Evolutionary conservation across 2,888 invertebrate species (phyloP), one percentile per base, ranked within the genome.

Genomic region (Mechanitis mazaeus): DNA sequence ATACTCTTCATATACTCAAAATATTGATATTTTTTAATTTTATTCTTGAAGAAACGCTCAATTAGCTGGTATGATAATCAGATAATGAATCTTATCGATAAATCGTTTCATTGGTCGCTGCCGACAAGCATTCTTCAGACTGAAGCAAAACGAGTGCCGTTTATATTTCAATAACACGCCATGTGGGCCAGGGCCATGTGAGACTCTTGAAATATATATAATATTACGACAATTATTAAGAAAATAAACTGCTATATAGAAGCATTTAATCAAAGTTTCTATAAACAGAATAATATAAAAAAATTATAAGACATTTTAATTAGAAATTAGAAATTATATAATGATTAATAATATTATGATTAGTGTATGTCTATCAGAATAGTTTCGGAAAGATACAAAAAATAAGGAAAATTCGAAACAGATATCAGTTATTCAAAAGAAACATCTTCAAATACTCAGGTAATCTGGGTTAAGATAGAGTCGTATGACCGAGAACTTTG

Each of bases 91-190:
- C 67, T 69, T 68, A 68, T 67, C 68, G 61, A 64, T 64, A 67
- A 62, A 67, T 70, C 64, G 63, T 68, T 50, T 68, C 59, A 64
- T 67, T 62, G 64, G 63, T 66, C 54, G 64, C 61, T 53, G 35
- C 11, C 9, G 42, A 58, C 56, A 60, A 69, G 70, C 55, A 67
- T 68, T 56, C 68, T 71, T 58, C 57, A 70, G 64, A 64, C 67
- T 68, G 67, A 69, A 71, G 68, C 68, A 70, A 72, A 20, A 65
- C 69, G 70, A 67, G 70, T 66, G 66, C 62, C 69, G 71, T 68
- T 72, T 71, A 70, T 64, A 69, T 68, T 71, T 71, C 72, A 71
- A 73, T 72, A 71, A 68, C 71, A 69, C 58, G 66, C 64, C 70
- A 74, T 71, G 67, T 69, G 63, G 74, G 72, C 68, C 73, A 73